Percentiles rank a stretch among this genome's conserved stretches.
These are phyloP conservation scores for Crypturellus tataupa DNA, from an alignment of 2,797 vertebrate species.

Conservation along the genomic window DNA sequence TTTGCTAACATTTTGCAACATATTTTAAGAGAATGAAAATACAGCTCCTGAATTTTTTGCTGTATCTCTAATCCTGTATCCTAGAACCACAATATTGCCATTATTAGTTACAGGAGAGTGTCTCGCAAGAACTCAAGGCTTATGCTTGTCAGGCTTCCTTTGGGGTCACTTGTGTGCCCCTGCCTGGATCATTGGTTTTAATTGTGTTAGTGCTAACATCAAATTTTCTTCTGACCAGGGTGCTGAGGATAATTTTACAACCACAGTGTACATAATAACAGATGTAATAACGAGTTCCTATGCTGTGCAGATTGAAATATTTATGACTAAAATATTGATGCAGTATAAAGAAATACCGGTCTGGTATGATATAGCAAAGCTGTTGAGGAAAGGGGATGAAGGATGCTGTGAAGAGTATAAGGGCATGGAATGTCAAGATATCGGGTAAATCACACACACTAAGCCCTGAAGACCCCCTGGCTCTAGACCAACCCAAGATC, in stretches of 20 bases:
- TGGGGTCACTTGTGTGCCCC: not conserved
- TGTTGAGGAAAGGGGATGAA: not conserved
- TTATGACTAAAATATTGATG: not conserved
- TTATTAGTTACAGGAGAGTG: not conserved
- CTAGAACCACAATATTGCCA: not conserved
- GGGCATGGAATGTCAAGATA: not conserved
- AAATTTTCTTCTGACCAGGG: not conserved
- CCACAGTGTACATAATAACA: not conserved
- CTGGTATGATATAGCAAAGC: not conserved
- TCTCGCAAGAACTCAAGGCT: not conserved
- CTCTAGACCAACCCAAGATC: not conserved
- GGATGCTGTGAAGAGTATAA: not conserved
- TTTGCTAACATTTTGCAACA: not conserved
- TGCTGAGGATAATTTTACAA: not conserved
- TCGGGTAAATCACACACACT: not conserved
- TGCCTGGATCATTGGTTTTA: not conserved
- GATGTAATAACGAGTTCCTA: not conserved
- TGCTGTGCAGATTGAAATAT: not conserved
- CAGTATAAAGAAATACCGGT: fast-evolving
- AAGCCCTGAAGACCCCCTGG: not conserved
- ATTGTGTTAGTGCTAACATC: not conserved
- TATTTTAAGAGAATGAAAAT: not conserved
- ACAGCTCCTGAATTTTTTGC: not conserved
- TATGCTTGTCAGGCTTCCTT: not conserved
- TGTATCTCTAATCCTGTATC: not conserved